Base-by-base conservation (phyloP, 1,140 invertebrate genomes). In the Teleopsis dalmanni region DNA sequence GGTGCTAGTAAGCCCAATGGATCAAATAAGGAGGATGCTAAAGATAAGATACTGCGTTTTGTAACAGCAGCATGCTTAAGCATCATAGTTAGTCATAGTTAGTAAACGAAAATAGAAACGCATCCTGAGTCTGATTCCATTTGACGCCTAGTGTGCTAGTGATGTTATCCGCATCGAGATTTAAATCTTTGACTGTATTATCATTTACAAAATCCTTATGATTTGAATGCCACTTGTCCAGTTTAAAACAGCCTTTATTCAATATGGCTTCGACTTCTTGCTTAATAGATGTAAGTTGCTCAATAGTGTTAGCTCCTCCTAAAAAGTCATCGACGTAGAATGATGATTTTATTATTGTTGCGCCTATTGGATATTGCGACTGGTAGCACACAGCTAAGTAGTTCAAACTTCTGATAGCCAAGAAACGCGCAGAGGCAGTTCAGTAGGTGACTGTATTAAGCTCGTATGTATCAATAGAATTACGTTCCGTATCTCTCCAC, bases 381-480 rank as follows among this genome's bases (percentile, higher is more conserved):
- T 3, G 22, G 18, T 33, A 48, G 38, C 40, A 8, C 2, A 41
- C 40, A 34, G 49, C 42, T 3, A 29, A 11, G 14, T 27, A 45
- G 10, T 51, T 41, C 7, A 51, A 19, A 10, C 37, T 53, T 38
- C 42, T 35, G 60, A 18, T 16, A 55, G 43, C 6, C 57, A 73
- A 43, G 53, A 57, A 74, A 2, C 70, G 66, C 0, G 68, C 64
- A 33, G 52, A 58, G 27, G 59, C 47, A 26, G 61, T 65, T 29
- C 71, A 62, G 45, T 65, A 73, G 14, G 65, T 70, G 1, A 71
- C 48, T 5, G 54, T 65, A n/a, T 50, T 43, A 16, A 70, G 51
- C 49, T 47, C 26, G 37, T 36, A 68, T 16, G 14, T 7, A 9
- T 14, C 9, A 29, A 14, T 14, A 4, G 21, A n/a, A 18, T 43